These are phyloP conservation scores for Danionella dracula DNA, from an alignment of 2,797 vertebrate genomes.

Conservation along the genomic window DNA sequence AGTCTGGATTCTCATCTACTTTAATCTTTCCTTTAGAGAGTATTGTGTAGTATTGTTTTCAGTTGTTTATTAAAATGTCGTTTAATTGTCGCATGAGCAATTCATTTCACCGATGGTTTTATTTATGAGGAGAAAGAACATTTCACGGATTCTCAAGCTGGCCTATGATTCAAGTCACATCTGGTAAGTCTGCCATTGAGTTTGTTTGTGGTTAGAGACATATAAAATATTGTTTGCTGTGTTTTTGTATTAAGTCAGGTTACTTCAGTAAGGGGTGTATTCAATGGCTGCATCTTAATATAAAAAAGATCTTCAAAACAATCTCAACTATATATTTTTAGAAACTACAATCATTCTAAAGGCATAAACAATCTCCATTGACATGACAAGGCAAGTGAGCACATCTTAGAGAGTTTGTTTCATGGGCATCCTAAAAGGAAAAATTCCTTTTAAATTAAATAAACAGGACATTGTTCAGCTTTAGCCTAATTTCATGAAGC, in stretches of 20 bases:
- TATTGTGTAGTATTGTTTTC: conserved; percentile 4
- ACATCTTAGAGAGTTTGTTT: too few species aligned
- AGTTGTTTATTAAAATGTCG: conserved; percentile 17
- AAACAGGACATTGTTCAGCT: too few species aligned
- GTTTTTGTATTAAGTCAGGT: not conserved
- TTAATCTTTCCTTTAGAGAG: not conserved
- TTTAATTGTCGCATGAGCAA: conserved; percentile 11
- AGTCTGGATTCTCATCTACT: not conserved
- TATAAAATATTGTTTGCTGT: not conserved
- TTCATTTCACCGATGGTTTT: conserved; percentile 11
- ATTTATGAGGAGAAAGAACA: conserved; percentile 19
- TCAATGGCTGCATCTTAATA: too few species aligned
- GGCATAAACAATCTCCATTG: too few species aligned
- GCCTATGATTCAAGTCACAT: conserved; percentile 9
- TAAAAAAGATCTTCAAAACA: too few species aligned
- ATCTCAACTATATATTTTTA: too few species aligned
- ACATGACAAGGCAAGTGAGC: too few species aligned
- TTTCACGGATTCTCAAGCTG: conserved; percentile 21
- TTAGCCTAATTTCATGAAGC: too few species aligned
- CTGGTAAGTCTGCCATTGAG: conserved; percentile 28
- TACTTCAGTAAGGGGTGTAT: not conserved
- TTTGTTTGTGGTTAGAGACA: conserved; percentile 24
- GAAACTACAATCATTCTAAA: too few species aligned
- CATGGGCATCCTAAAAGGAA: too few species aligned
- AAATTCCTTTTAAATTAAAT: too few species aligned